Base-by-base conservation (phyloP, 2,113 vertebrate genomes). In the Pleuronectes platessa region DNA sequence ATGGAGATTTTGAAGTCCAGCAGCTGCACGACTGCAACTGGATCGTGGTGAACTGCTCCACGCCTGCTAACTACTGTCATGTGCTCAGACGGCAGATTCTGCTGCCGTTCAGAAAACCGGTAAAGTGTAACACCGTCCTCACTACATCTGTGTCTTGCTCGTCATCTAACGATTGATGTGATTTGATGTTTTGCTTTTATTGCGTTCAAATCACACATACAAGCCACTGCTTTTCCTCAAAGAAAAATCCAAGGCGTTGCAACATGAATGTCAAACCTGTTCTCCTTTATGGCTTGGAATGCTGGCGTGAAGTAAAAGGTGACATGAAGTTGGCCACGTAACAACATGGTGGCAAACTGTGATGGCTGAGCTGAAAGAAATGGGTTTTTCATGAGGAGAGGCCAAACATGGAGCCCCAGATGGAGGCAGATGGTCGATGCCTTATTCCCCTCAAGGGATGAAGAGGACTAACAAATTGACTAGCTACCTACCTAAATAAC, bases 1-100 rank as follows among this genome's bases (percentile, higher is more conserved):
- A 37, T 3, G 92, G 94, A 2, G 95, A 97, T 76, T 97, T 97
- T 1, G 96, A 97, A 6, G 96, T 98, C 66, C 95, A 94, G 86
- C 96, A 97, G 91, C 95, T 98, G 24, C 95, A 96, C 0, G 95
- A 97, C 66, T 96, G 96, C 86, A 98, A 97, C 91, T 98, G 96
- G 96, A 96, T 98, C 0, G 96, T 97, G 0, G 97, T 98, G 66
- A 98, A 96, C 92, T 97, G 96, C 90, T 97, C 96, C 82, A 95
- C 93, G 2, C 97, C 97, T 5, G 97, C 96, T 74, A 98, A 96
- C 89, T 98, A 96, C 93, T 97, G 97, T 93, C 97, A 98, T 0
- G 96, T 97, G 69, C 90, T 97, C 20, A 93, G 96, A 47, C 94
- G 96, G 56, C 97, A 98, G 93, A 96, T 97, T 80, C 91, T 96